A percentile compares a stretch with the other conserved stretches of the same genome.
These are phyloP conservation scores for Epirrhoe tristata DNA, from an alignment of 2,888 invertebrate genomes.

Conservation along the genomic window DNA sequence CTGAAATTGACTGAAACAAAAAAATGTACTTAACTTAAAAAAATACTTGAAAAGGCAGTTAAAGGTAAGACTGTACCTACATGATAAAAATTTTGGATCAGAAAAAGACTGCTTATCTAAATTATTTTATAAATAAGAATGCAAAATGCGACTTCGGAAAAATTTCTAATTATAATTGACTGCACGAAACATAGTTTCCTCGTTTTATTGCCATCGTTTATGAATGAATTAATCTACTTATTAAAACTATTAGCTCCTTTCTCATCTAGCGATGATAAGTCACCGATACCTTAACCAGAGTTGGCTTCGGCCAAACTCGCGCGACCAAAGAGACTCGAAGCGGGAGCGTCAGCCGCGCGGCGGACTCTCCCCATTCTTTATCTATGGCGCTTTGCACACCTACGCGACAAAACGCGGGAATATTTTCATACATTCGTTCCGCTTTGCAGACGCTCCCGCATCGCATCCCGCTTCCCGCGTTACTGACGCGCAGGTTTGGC, in stretches of 20 bases:
- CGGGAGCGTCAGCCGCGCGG: no score
- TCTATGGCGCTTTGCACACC: no score
- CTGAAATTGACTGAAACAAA: background rate
- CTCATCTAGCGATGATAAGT: conserved; percentile 13
- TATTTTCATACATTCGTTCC: no score
- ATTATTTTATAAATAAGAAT: conserved; percentile 40
- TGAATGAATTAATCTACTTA: conserved; percentile 34
- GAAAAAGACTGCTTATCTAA: conserved; percentile 37
- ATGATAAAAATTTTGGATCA: conserved; percentile 10
- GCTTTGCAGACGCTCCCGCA: no score
- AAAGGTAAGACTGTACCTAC: background rate
- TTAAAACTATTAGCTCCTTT: conserved; percentile 27
- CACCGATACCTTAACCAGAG: conserved; percentile 12
- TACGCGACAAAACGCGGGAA: no score
- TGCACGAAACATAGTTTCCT: conserved; percentile 48
- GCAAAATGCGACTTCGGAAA: conserved; percentile 46
- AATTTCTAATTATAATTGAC: conserved; percentile 55
- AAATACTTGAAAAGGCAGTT: background rate
- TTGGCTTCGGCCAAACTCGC: background rate
- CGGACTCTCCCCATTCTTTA: no score
- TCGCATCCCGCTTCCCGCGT: no score
- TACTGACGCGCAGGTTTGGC: no score
- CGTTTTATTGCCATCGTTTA: conserved; percentile 53
- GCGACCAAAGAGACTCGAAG: no score
- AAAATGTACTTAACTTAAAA: background rate